A percentile compares a stretch with the other conserved stretches of the same genome.
These are phyloP conservation scores for Patella pellucida DNA, from an alignment of 2,888 invertebrate species.

Conservation along the genomic window DNA sequence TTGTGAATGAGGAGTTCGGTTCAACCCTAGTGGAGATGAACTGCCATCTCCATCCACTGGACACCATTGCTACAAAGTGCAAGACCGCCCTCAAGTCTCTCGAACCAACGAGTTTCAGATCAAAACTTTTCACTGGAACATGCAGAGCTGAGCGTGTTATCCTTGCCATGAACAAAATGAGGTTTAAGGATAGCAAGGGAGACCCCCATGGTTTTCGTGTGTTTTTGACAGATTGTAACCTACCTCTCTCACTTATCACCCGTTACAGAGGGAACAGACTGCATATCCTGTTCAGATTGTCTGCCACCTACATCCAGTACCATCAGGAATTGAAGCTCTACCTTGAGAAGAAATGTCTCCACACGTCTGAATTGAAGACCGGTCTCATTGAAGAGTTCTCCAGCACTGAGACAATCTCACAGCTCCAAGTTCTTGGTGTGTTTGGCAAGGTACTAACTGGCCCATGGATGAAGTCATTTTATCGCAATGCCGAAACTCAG, in stretches of 20 bases:
- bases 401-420: slow-evolving; percentile 14
- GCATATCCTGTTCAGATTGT: slow-evolving; percentile 36
- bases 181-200: slow-evolving; percentile 36
- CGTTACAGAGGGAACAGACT: slow-evolving; percentile 35
- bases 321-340: slow-evolving; percentile 16
- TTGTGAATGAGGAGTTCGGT: slow-evolving; percentile 20
- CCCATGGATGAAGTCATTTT: slow-evolving; percentile 32
- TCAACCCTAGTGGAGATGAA: slow-evolving; percentile 30
- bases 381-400: slow-evolving; percentile 23
- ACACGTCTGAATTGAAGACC: slow-evolving; percentile 27
- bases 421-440: slow-evolving; percentile 32
- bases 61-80: slow-evolving; percentile 27
- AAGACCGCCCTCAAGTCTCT: slow-evolving; percentile 21
- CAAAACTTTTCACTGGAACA: slow-evolving; percentile 29
- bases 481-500: slow-evolving; percentile 19
- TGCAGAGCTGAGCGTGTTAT: slow-evolving; percentile 35
- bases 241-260: slow-evolving; percentile 30
- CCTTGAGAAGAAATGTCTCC: slow-evolving; percentile 19
- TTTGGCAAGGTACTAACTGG: slow-evolving; percentile 27
- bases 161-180: slow-evolving; percentile 34
- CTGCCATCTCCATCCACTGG: slow-evolving; percentile 34
- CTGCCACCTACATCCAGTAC: slow-evolving; percentile 25
- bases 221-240: slow-evolving; percentile 25
- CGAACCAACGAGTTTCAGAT: slow-evolving; percentile 15
- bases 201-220: slow-evolving; percentile 35